Base-by-base conservation (phyloP, 2,113 vertebrate genomes). In the Tupaia tana region DNA sequence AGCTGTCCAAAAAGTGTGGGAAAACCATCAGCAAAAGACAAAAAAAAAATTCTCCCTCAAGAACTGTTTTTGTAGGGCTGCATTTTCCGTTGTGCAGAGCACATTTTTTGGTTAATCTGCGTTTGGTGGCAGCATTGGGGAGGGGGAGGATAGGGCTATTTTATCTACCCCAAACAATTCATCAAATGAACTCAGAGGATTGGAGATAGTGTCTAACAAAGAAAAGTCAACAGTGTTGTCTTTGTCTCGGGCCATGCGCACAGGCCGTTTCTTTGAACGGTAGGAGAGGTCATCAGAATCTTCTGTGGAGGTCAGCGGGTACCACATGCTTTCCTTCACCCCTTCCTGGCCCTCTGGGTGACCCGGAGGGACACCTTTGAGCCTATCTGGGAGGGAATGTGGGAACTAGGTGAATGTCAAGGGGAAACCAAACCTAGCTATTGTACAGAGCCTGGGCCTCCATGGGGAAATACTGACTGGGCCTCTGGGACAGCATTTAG, bases 71-170 rank as follows among this genome's bases (percentile, higher is more conserved):
- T 97, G 95, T 97, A 98, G 95, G 97, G 96, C 94, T 98, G 92
- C 91, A 94, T 96, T 98, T 98, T 98, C 98, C 94, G 84, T 97
- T 96, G 96, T 86, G 95, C 97, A 92, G 91, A 97, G 96, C 98
- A 97, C 94, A 92, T 98, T 98, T 98, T 98, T 98, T 83, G 90
- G 90, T 94, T 98, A 98, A 98, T 98, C 98, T 98, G 86, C 89
- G 34, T 75, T 98, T 78, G 96, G 89, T 78, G 97, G 92, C 94
- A 95, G 95, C 89, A 91, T 90, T 78, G 34, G 92, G 96, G 97
- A 91, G 93, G 98, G 93, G 97, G 96, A 98, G 97, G 98, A 97
- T 96, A 97, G 90, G 93, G 83, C 84, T 93, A 61, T 95, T 98
- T 98, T 98, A 98, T 98, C 97, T 98, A 97, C 82, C 90, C 83